Conservation (phyloP, 2,113 vertebrate species). For the Oryzias javanicus region DNA sequence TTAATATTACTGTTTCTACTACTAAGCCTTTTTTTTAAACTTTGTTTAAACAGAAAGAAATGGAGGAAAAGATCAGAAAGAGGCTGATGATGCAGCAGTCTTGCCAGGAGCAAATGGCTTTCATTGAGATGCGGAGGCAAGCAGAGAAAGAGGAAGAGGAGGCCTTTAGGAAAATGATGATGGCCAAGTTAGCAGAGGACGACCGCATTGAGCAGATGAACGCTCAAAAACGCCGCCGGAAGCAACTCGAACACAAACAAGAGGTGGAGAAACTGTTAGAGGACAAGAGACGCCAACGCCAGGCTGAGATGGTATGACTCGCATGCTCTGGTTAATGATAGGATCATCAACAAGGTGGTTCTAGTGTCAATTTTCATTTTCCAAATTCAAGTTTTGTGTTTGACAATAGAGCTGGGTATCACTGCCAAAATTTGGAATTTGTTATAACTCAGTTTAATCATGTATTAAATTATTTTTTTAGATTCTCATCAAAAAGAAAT, state of each 20-base stretch:
- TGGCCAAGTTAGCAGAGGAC: constrained; percentile 90
- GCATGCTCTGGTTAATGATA: background rate
- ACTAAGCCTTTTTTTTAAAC: too few relatives aligned
- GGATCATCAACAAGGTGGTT: background rate
- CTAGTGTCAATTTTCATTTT: too few relatives aligned
- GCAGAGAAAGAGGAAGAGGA: constrained; percentile 83
- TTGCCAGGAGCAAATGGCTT: constrained; percentile 82
- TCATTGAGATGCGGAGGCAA: constrained; percentile 77
- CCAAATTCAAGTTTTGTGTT: too few relatives aligned
- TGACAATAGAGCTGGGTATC: too few relatives aligned
- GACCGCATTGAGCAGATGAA: constrained; percentile 92
- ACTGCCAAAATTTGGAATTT: too few relatives aligned
- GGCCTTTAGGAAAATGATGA: constrained; percentile 76
- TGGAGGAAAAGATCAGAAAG: constrained; percentile 83
- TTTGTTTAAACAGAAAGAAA: constrained; percentile 73
- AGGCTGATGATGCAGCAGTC: constrained; percentile 81
- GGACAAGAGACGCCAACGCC: constrained; percentile 75
- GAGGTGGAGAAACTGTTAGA: constrained; percentile 86
- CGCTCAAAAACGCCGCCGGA: constrained; percentile 85
- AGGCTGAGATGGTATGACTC: constrained; percentile 82
- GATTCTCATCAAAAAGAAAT: too few relatives aligned
- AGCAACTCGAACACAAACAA: constrained; percentile 85
- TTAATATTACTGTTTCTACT: too few relatives aligned
- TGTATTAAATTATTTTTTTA: too few relatives aligned
- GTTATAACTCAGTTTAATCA: too few relatives aligned